These are phyloP conservation scores for Pyrgilauda ruficollis DNA, from an alignment of 2,113 vertebrate species.

Conservation along the genomic window DNA sequence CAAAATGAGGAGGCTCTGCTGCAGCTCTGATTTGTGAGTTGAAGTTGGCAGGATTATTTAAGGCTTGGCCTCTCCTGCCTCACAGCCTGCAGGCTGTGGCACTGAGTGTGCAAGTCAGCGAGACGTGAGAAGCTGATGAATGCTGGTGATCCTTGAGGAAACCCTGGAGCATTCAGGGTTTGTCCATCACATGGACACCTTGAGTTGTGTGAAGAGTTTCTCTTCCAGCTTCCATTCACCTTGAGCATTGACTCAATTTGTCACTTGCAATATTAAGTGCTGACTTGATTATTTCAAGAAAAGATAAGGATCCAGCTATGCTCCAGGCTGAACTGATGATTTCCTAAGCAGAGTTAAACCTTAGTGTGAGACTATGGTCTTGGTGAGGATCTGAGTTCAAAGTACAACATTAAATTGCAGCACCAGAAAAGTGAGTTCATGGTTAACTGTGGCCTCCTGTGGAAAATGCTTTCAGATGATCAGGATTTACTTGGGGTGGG, in stretches of 20 bases:
- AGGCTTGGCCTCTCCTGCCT: not conserved
- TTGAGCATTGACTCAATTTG: not conserved
- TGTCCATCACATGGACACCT: not conserved
- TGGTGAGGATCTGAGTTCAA: not conserved
- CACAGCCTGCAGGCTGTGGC: not conserved
- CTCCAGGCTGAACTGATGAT: not conserved
- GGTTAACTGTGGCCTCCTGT: not conserved
- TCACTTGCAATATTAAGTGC: not conserved
- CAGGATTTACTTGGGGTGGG: not conserved
- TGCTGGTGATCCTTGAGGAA: not conserved
- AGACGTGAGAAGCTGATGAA: not conserved
- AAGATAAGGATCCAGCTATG: not conserved
- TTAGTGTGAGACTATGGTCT: not conserved
- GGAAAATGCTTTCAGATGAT: not conserved
- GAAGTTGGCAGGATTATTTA: not conserved
- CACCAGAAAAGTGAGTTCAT: not conserved
- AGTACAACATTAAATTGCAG: not conserved
- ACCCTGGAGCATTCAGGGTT: not conserved
- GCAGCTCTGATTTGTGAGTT: not conserved
- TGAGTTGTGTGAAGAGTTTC: not conserved
- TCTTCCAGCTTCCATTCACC: not conserved
- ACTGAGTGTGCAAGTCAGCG: not conserved
- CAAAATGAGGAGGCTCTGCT: not conserved
- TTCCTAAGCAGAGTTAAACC: not conserved
- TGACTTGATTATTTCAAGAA: not conserved